phyloP scores from a whole-genome alignment of 2,888 invertebrate species.

The Lymantria dispar region DNA sequence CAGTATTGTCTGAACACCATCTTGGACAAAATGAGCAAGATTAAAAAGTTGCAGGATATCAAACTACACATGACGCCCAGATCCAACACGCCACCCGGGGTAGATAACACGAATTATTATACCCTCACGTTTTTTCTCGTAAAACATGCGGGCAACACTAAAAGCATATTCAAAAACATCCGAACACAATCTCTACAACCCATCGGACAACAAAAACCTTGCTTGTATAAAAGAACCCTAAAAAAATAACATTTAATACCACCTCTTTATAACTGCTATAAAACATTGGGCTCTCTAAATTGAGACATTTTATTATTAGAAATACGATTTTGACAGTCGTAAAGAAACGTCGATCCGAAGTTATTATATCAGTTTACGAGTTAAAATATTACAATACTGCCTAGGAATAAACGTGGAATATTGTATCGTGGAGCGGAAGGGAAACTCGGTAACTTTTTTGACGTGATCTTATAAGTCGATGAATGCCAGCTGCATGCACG shows the following conservation, averaged over 20 bases:
- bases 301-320: slow-evolving; percentile 80
- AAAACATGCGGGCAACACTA: slow-evolving; percentile 30
- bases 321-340: slow-evolving; percentile 78
- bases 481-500: no score
- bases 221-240: slow-evolving; percentile 43
- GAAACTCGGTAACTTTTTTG: slow-evolving; percentile 22
- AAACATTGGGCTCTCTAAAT: slow-evolving; percentile 74
- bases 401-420: slow-evolving; percentile 39
- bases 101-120: slow-evolving; percentile 60
- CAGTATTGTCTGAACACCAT: no score
- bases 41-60: not conserved
- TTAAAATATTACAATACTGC: slow-evolving; percentile 62
- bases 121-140: slow-evolving; percentile 46
- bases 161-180: slow-evolving; percentile 21
- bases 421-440: slow-evolving; percentile 23
- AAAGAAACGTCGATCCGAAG: slow-evolving; percentile 64
- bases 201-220: slow-evolving; percentile 56
- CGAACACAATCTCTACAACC: slow-evolving; percentile 42
- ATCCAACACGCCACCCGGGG: slow-evolving; percentile 47
- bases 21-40: not conserved
- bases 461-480: no score
- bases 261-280: slow-evolving; percentile 67
- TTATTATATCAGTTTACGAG: slow-evolving; percentile 75
- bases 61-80: slow-evolving; percentile 27
- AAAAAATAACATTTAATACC: slow-evolving; percentile 56